Percentiles rank a stretch among this genome's conserved stretches.
Evolutionary conservation across 2,113 vertebrate species (phyloP).

Genomic region (Chamaea fasciata): DNA sequence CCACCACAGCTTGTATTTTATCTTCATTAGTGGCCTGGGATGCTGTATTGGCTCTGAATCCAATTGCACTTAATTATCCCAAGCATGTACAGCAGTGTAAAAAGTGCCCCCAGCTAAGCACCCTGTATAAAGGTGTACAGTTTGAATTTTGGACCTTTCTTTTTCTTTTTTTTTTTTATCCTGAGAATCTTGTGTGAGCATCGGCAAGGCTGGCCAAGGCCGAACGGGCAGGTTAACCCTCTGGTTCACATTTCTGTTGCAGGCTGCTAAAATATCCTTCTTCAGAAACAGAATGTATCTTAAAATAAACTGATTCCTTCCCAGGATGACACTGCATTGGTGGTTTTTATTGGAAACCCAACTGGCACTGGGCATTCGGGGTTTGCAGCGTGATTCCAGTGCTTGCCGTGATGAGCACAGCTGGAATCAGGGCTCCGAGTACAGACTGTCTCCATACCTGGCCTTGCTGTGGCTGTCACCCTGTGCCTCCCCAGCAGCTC

Average conservation of each 20-base stretch:
- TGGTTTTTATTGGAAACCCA: background rate
- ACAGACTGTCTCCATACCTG: background rate
- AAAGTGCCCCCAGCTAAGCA: background rate
- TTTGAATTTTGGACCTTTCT: background rate
- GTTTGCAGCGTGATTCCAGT: background rate
- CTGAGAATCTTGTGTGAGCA: background rate
- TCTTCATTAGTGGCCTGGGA: conserved; percentile 3
- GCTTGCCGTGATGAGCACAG: background rate
- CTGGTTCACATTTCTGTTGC: conserved; percentile 7
- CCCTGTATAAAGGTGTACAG: background rate
- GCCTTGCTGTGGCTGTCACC: background rate
- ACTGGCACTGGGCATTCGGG: rapidly evolving
- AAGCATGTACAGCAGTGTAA: conserved; percentile 2
- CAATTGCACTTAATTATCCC: background rate
- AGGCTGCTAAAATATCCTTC: background rate
- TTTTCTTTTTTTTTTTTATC: background rate
- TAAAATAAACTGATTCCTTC: conserved; percentile 54
- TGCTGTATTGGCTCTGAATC: background rate
- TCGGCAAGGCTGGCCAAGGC: conserved; percentile 21
- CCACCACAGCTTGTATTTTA: background rate
- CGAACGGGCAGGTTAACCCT: background rate
- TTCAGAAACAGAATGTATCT: conserved; percentile 19
- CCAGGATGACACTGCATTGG: background rate
- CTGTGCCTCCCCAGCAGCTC: background rate
- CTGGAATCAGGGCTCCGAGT: rapidly evolving